Evolutionary conservation across 2,113 vertebrate genomes (phyloP).

Genomic region (Myrmecobius fasciatus): DNA sequence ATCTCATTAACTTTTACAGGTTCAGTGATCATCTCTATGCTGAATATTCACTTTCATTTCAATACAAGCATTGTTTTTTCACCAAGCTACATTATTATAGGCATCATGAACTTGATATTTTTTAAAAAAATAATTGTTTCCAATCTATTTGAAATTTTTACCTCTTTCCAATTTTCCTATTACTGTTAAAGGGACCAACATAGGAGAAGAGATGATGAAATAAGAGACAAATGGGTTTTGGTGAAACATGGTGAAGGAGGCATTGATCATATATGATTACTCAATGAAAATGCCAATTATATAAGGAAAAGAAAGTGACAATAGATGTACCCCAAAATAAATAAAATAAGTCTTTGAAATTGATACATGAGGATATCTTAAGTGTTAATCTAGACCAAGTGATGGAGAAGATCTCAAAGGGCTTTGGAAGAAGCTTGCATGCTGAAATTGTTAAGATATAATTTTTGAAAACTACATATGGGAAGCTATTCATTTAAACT

Average conservation of each 20-base stretch:
- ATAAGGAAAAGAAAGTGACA: no score
- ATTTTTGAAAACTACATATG: constrained; percentile 5
- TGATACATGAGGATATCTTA: no score
- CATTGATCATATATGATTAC: no score
- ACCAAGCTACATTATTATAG: not conserved
- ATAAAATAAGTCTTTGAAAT: no score
- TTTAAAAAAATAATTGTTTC: not conserved
- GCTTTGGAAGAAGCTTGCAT: constrained; percentile 19
- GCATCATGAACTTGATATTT: not conserved
- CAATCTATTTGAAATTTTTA: not conserved
- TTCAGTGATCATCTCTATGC: not conserved
- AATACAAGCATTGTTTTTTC: not conserved
- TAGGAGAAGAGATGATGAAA: not conserved
- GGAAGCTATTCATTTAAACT: not conserved
- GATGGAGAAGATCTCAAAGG: not conserved
- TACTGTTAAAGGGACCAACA: not conserved
- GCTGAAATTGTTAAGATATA: constrained; percentile 26
- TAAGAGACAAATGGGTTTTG: no score
- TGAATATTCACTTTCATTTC: not conserved
- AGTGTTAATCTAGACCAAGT: no score
- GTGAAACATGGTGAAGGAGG: no score
- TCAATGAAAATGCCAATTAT: no score
- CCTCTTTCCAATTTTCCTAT: not conserved
- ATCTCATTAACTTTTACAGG: not conserved
- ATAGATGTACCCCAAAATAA: no score